Evolutionary conservation across 2,888 invertebrate species (phyloP).

Genomic region (Caenorhabditis plicata): DNA sequence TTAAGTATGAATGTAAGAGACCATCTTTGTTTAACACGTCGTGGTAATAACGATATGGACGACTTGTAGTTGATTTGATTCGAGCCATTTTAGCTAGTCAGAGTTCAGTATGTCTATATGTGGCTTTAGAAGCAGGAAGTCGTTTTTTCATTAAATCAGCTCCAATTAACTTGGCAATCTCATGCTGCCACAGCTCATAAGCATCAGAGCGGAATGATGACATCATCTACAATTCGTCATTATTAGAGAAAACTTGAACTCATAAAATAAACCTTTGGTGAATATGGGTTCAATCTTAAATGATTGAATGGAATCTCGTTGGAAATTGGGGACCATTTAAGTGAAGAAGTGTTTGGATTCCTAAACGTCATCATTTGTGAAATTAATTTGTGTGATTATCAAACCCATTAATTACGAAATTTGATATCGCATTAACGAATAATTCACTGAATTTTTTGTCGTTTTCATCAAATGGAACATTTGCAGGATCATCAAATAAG

Average conservation of each 20-base stretch:
- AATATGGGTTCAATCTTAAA: constrained; percentile 14
- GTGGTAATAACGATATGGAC: too few species aligned
- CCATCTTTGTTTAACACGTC: too few species aligned
- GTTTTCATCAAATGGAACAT: constrained; percentile 32
- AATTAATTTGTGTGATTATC: not conserved
- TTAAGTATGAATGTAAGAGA: too few species aligned
- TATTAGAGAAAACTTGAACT: not conserved
- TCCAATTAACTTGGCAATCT: constrained; percentile 29
- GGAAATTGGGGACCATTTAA: constrained; percentile 29
- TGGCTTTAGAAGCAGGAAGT: constrained; percentile 41
- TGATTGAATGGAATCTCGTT: constrained; percentile 27
- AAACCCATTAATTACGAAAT: constrained; percentile 38
- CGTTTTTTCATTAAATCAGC: constrained; percentile 28
- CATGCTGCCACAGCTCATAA: constrained; percentile 33
- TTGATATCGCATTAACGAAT: constrained; percentile 25
- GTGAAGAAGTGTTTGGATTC: constrained; percentile 12
- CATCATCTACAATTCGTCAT: constrained; percentile 7
- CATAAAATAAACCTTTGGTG: constrained; percentile 3
- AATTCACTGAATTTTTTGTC: constrained; percentile 29
- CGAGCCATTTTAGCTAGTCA: too few species aligned
- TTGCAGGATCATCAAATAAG: constrained; percentile 33
- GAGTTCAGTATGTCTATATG: constrained; percentile 40
- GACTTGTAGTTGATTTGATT: too few species aligned
- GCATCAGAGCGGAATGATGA: constrained; percentile 24
- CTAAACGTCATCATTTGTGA: too few species aligned